phyloP scores from a whole-genome alignment of 1,140 invertebrate species.

The Camponotus vicinus region DNA sequence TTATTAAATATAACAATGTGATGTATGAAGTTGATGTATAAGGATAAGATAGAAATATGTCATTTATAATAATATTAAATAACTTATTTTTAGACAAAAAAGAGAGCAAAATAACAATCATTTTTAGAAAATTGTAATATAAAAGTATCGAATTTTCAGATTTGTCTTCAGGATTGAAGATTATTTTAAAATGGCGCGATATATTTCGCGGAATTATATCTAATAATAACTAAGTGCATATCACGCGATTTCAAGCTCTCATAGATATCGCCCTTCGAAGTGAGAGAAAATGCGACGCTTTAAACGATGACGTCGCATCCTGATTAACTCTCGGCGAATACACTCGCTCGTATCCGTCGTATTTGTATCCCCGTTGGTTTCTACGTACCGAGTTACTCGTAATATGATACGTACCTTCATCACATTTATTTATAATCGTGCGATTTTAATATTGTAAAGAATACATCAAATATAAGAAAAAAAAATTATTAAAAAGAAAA shows the following conservation, averaged over 20 bases:
- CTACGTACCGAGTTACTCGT: conserved; percentile 48
- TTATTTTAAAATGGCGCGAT: not conserved
- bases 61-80: not conserved
- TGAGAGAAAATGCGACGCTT: conserved; percentile 67
- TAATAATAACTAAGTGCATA: not conserved
- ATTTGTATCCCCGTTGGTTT: conserved; percentile 41
- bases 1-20: not conserved
- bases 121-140: conserved; percentile 13
- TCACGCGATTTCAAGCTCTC: conserved; percentile 44
- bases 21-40: not conserved
- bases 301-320: conserved; percentile 74
- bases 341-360: conserved; percentile 62
- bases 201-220: not conserved
- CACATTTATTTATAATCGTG: not conserved
- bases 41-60: not conserved
- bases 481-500: too few relatives aligned
- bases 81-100: not conserved
- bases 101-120: not conserved
- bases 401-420: conserved; percentile 26
- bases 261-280: conserved; percentile 67
- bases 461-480: not conserved
- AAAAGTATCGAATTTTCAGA: not conserved
- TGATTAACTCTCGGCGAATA: conserved; percentile 69
- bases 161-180: not conserved
- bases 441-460: not conserved